A percentile compares a stretch with the other conserved stretches of the same genome.
phyloP scores from a whole-genome alignment of 1,140 invertebrate genomes.

The Drosophila setifemur region DNA sequence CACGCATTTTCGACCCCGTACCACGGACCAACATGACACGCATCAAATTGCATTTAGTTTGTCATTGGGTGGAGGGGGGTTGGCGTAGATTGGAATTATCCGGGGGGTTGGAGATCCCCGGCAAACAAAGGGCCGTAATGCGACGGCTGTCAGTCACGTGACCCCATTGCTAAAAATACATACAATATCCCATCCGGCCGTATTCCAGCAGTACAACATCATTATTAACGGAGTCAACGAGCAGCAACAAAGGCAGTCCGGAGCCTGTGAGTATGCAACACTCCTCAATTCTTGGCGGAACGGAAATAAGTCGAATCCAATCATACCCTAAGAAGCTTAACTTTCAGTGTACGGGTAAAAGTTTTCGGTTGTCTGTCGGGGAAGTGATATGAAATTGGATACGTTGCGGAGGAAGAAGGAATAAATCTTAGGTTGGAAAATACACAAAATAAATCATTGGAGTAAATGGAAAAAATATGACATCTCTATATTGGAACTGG shows the following conservation, averaged over 20 bases:
- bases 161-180: conserved; percentile 66
- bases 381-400: conserved; percentile 34
- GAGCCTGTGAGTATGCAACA: conserved; percentile 46
- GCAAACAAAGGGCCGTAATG: conserved; percentile 31
- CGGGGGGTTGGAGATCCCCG: background rate
- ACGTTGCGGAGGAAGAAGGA: background rate
- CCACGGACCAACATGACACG: too few relatives aligned
- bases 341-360: background rate
- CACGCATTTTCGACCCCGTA: conserved; percentile 60
- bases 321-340: conserved; percentile 47
- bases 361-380: background rate
- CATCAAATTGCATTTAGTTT: conserved; percentile 80
- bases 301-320: conserved; percentile 47
- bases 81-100: background rate
- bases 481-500: conserved; percentile 2
- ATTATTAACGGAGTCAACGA: conserved; percentile 76
- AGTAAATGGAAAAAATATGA: conserved; percentile 15
- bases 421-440: conserved; percentile 20
- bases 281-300: conserved; percentile 29
- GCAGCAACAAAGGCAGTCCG: conserved; percentile 21
- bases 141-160: conserved; percentile 62
- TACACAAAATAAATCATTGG: conserved; percentile 14
- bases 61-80: conserved; percentile 46
- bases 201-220: conserved; percentile 51
- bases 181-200: background rate